These are phyloP conservation scores for Squalus acanthias DNA, from an alignment of 2,797 vertebrate genomes.

Conservation along the genomic window DNA sequence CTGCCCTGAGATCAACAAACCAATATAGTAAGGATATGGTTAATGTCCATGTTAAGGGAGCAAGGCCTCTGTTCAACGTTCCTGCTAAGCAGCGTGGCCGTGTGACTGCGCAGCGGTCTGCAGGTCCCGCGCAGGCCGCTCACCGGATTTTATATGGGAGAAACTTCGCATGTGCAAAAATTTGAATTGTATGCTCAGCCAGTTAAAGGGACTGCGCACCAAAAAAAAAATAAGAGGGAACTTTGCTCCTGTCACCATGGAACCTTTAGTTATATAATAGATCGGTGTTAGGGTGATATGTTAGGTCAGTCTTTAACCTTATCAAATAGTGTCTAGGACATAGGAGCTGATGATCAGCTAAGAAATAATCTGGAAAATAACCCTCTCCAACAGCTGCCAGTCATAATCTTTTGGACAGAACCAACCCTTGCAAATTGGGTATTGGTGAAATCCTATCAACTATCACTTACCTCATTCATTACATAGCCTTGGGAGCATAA, in stretches of 20 bases:
- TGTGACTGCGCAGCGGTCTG: too few species aligned
- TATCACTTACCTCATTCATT: background rate
- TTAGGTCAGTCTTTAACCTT: background rate
- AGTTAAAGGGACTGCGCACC: too few species aligned
- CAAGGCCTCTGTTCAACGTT: too few species aligned
- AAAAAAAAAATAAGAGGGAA: too few species aligned
- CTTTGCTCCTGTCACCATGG: background rate
- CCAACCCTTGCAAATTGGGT: too few species aligned
- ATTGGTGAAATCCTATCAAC: background rate
- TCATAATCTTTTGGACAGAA: too few species aligned
- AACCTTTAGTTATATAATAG: background rate
- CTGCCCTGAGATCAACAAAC: background rate
- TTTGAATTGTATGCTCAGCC: too few species aligned
- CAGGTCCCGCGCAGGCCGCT: too few species aligned
- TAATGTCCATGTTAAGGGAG: too few species aligned
- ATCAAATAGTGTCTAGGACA: background rate
- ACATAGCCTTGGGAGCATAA: background rate
- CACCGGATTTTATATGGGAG: too few species aligned
- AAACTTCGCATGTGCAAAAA: too few species aligned
- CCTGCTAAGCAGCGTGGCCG: too few species aligned
- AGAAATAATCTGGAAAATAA: background rate
- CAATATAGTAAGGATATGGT: background rate
- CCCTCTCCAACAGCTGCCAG: background rate
- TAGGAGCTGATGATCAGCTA: background rate
- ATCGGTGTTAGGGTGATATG: background rate